A percentile compares a stretch with the other conserved stretches of the same genome.
Evolutionary conservation across 2,888 invertebrate species (phyloP).

Genomic region (Antheraea assamensis): DNA sequence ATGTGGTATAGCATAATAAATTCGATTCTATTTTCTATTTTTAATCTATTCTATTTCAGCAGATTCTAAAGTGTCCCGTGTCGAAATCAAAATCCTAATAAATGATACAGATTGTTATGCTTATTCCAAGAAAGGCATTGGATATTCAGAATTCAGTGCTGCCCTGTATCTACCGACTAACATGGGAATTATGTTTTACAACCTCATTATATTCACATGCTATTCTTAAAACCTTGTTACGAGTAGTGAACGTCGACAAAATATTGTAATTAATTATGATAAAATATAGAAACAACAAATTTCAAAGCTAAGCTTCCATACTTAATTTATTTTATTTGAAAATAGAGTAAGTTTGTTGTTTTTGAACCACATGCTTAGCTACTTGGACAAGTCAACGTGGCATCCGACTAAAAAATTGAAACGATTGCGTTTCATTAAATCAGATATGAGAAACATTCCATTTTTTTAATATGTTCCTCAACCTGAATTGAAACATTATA

Average conservation of each 20-base stretch:
- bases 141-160: constrained; percentile 51
- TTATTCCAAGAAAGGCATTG: constrained; percentile 55
- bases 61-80: constrained; percentile 46
- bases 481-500: no score
- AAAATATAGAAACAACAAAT: constrained; percentile 10
- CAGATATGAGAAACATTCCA: no score
- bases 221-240: not conserved
- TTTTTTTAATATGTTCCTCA: no score
- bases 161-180: constrained; percentile 55
- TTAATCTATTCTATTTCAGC: constrained; percentile 32
- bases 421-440: no score
- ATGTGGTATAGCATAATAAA: no score
- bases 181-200: constrained; percentile 52
- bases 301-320: not conserved
- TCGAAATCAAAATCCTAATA: constrained; percentile 57
- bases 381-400: no score
- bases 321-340: no score
- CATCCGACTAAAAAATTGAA: no score
- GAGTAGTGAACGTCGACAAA: not conserved
- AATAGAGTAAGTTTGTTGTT: no score
- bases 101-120: constrained; percentile 63
- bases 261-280: not conserved
- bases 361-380: no score
- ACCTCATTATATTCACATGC: constrained; percentile 57
- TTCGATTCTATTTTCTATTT: not conserved